These are phyloP conservation scores for Lutra lutra DNA, from an alignment of 2,797 vertebrate species.

Conservation along the genomic window DNA sequence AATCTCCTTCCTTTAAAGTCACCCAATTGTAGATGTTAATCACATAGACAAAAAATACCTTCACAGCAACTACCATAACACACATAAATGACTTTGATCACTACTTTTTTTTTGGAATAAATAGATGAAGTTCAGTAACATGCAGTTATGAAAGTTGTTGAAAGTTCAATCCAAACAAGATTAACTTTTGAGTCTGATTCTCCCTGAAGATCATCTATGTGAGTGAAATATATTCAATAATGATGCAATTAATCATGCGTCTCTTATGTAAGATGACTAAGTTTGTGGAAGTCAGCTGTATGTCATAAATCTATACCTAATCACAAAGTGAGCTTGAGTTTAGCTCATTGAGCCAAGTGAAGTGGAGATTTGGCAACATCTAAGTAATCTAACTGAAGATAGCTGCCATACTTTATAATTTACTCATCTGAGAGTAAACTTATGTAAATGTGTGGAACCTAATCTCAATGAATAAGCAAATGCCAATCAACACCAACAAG, in stretches of 20 bases:
- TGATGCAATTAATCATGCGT: neutral
- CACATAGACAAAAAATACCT: neutral
- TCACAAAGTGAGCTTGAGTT: neutral
- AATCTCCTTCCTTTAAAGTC: neutral
- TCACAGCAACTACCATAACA: neutral
- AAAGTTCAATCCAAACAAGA: neutral
- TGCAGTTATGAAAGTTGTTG: neutral
- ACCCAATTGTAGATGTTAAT: neutral
- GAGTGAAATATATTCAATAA: neutral
- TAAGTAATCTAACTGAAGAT: neutral
- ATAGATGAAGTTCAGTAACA: neutral
- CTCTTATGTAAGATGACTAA: neutral
- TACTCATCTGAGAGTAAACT: neutral
- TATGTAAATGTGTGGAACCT: neutral
- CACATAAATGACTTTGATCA: neutral
- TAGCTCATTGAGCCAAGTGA: neutral
- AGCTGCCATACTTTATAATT: neutral
- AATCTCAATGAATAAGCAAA: neutral
- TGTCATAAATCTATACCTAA: neutral
- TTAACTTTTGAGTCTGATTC: neutral
- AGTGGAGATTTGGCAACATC: neutral
- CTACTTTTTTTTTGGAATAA: neutral
- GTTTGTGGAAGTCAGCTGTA: neutral
- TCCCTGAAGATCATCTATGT: neutral
- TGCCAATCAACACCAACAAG: neutral